phyloP scores from a whole-genome alignment of 2,113 vertebrate species.

The Phyllostomus hastatus region DNA sequence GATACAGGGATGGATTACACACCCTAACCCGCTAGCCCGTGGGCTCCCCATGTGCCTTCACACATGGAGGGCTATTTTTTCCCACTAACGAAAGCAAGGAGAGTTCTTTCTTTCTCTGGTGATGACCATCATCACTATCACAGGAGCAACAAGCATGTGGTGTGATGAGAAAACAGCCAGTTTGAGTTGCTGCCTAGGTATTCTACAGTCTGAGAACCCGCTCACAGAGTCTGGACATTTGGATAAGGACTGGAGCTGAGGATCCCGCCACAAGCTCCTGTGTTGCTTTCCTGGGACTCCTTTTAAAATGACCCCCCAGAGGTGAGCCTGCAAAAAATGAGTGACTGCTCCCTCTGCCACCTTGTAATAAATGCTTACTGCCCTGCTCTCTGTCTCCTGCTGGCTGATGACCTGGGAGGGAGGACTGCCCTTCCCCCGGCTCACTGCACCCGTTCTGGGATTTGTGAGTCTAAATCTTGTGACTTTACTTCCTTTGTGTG shows the following conservation, averaged over 20 bases:
- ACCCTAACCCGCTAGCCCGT: too few species aligned
- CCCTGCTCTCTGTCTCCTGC: background rate
- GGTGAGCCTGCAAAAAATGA: background rate
- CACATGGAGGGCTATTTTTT: background rate
- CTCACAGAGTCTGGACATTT: background rate
- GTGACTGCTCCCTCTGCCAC: background rate
- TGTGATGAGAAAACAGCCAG: background rate
- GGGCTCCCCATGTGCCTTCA: background rate
- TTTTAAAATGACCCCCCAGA: background rate
- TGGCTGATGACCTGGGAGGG: background rate
- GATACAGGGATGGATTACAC: background rate
- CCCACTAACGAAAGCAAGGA: background rate
- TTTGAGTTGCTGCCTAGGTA: background rate
- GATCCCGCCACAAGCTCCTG: background rate
- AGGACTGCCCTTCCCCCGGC: background rate
- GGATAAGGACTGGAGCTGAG: background rate
- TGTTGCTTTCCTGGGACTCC: background rate
- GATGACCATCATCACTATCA: background rate
- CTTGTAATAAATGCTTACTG: background rate
- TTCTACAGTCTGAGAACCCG: background rate
- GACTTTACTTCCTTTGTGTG: background rate
- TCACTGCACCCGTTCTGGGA: background rate
- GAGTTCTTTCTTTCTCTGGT: background rate
- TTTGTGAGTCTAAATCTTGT: background rate
- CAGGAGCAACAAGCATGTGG: background rate